Evolutionary conservation across 2,888 invertebrate genomes (phyloP).

Genomic region (Parnassius mnemosyne): DNA sequence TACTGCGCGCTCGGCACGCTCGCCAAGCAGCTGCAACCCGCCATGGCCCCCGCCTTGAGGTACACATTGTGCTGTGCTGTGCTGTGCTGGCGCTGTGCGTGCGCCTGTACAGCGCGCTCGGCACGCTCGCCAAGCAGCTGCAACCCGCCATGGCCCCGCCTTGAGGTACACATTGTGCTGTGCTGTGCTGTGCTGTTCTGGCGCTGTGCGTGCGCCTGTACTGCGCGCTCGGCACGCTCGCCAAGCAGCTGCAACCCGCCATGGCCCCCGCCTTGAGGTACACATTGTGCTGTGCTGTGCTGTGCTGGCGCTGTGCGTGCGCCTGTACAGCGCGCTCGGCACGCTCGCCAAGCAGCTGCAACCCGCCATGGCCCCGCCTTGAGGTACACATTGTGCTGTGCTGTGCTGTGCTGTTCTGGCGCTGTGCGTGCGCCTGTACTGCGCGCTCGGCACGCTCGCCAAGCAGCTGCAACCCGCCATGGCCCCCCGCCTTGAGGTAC

Average conservation of each 20-base stretch:
- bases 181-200: too few relatives aligned
- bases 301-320: constrained; percentile 45
- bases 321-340: constrained; percentile 39
- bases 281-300: constrained; percentile 31
- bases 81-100: constrained; percentile 50
- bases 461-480: constrained; percentile 40
- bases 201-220: too few relatives aligned
- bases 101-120: constrained; percentile 43
- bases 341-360: too few relatives aligned
- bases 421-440: constrained; percentile 49
- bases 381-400: constrained; percentile 22
- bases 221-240: too few relatives aligned
- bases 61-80: too few relatives aligned
- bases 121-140: constrained; percentile 4
- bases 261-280: constrained; percentile 33
- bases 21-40: constrained; percentile 51
- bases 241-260: too few relatives aligned
- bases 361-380: too few relatives aligned
- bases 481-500: constrained; percentile 30
- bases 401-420: constrained; percentile 29
- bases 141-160: too few relatives aligned
- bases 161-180: too few relatives aligned
- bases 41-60: constrained; percentile 33
- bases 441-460: constrained; percentile 40
- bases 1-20: constrained; percentile 41